phyloP scores from a whole-genome alignment of 2,888 invertebrate genomes.

The Stenichneumon culpator region DNA sequence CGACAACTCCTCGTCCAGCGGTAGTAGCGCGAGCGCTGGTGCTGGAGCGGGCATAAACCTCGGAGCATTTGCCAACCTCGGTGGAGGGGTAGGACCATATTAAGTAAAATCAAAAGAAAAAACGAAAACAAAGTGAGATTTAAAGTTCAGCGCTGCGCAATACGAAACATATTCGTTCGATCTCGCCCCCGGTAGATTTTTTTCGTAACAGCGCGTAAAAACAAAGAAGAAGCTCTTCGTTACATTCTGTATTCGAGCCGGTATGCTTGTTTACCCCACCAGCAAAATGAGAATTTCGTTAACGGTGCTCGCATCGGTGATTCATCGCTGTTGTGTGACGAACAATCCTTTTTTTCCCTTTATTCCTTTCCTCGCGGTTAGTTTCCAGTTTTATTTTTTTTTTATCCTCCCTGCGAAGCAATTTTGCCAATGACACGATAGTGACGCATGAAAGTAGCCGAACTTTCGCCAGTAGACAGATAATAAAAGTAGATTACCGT shows the following conservation, averaged over 20 bases:
- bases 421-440: not conserved
- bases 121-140: not conserved
- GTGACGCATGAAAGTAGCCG: not conserved
- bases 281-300: conserved; percentile 18
- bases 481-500: conserved; percentile 3
- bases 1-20: conserved; percentile 56
- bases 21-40: conserved; percentile 61
- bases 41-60: conserved; percentile 75
- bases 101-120: conserved; percentile 62
- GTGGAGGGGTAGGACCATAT: conserved; percentile 75
- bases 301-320: conserved; percentile 25
- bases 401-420: not conserved
- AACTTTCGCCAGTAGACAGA: not conserved
- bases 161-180: not conserved
- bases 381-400: not conserved
- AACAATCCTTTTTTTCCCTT: not conserved
- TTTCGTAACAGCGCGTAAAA: not conserved
- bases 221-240: conserved; percentile 50
- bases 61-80: conserved; percentile 78
- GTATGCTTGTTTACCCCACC: conserved; percentile 60
- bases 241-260: conserved; percentile 35
- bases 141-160: conserved; percentile 1
- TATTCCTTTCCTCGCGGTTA: not conserved
- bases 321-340: conserved; percentile 3
- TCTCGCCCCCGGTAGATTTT: conserved; percentile 6